phyloP scores from a whole-genome alignment of 2,888 invertebrate genomes.

The Sclerodermus sp. region DNA sequence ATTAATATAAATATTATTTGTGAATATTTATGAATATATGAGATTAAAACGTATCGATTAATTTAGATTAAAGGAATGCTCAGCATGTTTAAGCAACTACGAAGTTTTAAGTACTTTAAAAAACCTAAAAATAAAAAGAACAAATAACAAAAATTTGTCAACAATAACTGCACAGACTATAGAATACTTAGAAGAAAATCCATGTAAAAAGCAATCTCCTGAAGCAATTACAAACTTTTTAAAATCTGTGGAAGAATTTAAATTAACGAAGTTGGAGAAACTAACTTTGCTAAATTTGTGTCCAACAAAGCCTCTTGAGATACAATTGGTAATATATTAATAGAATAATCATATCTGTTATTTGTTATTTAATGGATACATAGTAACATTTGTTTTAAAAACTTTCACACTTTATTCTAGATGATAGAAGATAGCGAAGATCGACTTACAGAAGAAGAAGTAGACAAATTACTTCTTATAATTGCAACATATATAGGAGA shows the following conservation, averaged over 20 bases:
- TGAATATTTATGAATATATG: no score
- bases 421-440: constrained; percentile 91
- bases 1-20: no score
- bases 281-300: constrained; percentile 85
- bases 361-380: no score
- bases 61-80: constrained; percentile 61
- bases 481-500: constrained; percentile 64
- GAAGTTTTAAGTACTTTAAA: constrained; percentile 75
- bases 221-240: constrained; percentile 71
- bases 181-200: constrained; percentile 79
- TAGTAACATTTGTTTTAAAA: no score
- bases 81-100: constrained; percentile 71
- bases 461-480: constrained; percentile 71
- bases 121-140: constrained; percentile 68
- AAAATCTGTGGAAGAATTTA: constrained; percentile 70
- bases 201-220: constrained; percentile 70
- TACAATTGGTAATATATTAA: constrained; percentile 71
- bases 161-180: constrained; percentile 84
- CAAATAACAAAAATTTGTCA: constrained; percentile 71
- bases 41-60: no score
- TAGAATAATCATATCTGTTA: not conserved
- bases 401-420: no score
- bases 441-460: constrained; percentile 79
- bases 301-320: constrained; percentile 80
- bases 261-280: constrained; percentile 82